Evolutionary conservation across 2,113 vertebrate genomes (phyloP), one percentile per base, ranked within the genome.

Genomic region (Ptilonorhynchus violaceus): DNA sequence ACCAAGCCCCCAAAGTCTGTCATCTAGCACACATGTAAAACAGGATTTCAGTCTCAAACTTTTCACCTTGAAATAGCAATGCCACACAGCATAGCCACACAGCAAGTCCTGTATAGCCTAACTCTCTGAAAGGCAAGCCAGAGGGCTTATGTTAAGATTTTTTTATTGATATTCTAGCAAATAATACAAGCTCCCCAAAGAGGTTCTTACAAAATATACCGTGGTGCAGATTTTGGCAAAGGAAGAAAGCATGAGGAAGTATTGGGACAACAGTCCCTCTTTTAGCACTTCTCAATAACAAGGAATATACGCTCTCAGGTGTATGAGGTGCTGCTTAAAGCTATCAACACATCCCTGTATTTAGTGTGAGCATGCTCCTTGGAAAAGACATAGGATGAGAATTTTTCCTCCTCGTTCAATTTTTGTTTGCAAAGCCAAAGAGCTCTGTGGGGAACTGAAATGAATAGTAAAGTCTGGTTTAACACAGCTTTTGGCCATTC

Each of bases 351-450:
- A 37, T 18, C 20, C 33, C 62, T 68, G 53, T 76, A 10, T n/a
- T 76, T 9, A 16, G 9, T 4, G 24, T 24, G 13, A 58, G 13
- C 21, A 3, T 4, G 16, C 31, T 81, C 59, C 55, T 77, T 58
- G 24, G 50, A 82, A 85, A 88, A 87, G 41, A 41, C 5, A 27
- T 0, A 31, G 35, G 11, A 79, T 24, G 13, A 84, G 41, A 89
- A 69, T 56, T 81, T 77, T 64, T 35, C 19, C 56, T 66, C 50
- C 35, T 55, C 28, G 1, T 35, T 89, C 66, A 85, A 28, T 74
- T 85, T 79, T 18, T 85, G n/a, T 89, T 94, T 93, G 88, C 49
- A 60, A 88, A 96, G 46, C 42, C 30, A 37, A 69, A 92, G 37
- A 85, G 50, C 37, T 84, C 88, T 80, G 19, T 24, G 58, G 85